Base-by-base conservation (phyloP, 2,888 invertebrate genomes). In the Hirtodrosophila alboralis region DNA sequence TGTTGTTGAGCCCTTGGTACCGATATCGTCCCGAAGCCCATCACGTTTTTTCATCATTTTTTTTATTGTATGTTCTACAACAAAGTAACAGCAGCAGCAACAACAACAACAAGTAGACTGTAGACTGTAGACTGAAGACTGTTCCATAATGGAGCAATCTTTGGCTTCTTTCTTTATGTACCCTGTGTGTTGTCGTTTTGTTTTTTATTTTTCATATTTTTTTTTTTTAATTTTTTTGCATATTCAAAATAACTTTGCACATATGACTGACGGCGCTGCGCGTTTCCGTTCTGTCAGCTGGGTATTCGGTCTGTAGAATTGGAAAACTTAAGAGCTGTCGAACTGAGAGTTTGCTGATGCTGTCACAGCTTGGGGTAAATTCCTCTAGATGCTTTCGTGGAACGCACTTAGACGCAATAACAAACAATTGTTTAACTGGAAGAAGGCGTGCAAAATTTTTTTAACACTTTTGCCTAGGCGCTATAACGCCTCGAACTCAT, bases 201-300 rank as follows among this genome's bases (percentile, higher is more conserved):
- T 64, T 57, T 45, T 43, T 34, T 63, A 40, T 62, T 75, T 60
- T 36, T 38, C 76, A 79, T 72, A 76, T 84, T 84, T 79, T 84
- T 62, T 75, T 58, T 37, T 37, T 71, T 75, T 72, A 72, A n/a
- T n/a, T 84, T 83, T 79, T 84, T 86, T 86, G 84, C 79, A 80
- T 80, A 80, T 80, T 86, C 70, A 80, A 80, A 80, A 80, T 80
- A 86, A 73, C 86, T 86, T 73, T 63, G 64, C 73, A 59, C 86
- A 84, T 79, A 86, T 79, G 79, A 79, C 74, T 75, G 80, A 72
- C 85, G 75, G 61, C 75, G 67, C 61, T 60, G 63, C 53, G 63
- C 66, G 67, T 80, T 80, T 80, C 86, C 79, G 79, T 80, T 80
- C n/a, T 62, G 79, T 80, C 79, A 80, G 79, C 79, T 80, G 79